Evolutionary conservation across 2,888 invertebrate species (phyloP), one percentile per base, ranked within the genome.

Genomic region (Scaptomyza parva): DNA sequence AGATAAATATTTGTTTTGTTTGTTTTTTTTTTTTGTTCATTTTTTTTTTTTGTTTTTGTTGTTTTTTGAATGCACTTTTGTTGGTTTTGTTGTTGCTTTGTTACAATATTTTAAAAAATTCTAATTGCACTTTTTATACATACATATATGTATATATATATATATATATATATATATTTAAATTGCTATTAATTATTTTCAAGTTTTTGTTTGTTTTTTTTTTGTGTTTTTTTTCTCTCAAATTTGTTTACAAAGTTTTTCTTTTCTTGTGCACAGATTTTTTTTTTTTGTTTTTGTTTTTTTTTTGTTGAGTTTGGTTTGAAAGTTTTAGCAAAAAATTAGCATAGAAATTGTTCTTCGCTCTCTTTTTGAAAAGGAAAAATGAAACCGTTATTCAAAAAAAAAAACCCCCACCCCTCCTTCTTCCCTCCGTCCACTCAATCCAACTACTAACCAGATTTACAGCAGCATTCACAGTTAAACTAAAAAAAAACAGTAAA

Each of bases 121-220:
- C 84, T 84, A 84, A 84, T 84, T 84, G 84, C 84, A 84, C 84
- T 84, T 86, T 84, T 84, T 71, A 35, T 35, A 14, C 8, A 14
- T 35, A 35, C 8, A 3, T 35, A 14, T 35, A 14, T 33, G 2
- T n/a, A n/a, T 14, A 33, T 33, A 33, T 14, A 58, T 85, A 67
- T 83, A 51, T 76, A 67, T 66, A 45, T 14, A 33, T 33, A 33
- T 14, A 58, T 85, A 67, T 83, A 51, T 76, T 69, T 66, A 45
- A 76, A 72, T 76, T 70, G 61, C 64, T 76, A 62, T 68, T 75
- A 48, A 70, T 66, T 70, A 48, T 55, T 58, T 39, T 37, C 51
- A 3, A 3, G 7, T 35, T 35, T 14, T 14, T 58, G 1, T 14
- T 35, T 14, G 14, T 35, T 14, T 35, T 14, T 2, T 3, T n/a